Evolutionary conservation across 1,140 invertebrate genomes (phyloP).

Genomic region (Zeugodacus cucurbitae): DNA sequence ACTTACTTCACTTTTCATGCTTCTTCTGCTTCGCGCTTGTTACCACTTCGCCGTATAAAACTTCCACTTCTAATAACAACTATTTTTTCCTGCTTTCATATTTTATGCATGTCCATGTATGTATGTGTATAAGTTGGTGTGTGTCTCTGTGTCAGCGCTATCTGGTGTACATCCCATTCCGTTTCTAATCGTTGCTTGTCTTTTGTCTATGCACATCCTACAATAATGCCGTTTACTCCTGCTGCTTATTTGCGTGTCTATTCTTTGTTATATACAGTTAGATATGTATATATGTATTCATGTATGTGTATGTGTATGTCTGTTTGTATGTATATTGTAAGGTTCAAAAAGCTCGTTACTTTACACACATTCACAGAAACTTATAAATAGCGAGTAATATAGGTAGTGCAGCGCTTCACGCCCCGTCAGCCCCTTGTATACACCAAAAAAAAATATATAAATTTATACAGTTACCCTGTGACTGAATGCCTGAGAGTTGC

Average conservation of each 20-base stretch:
- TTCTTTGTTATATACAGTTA: background rate
- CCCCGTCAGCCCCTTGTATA: background rate
- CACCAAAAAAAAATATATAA: background rate
- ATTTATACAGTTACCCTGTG: background rate
- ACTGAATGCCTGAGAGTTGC: constrained; percentile 27
- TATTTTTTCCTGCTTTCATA: too few relatives aligned
- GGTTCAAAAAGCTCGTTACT: background rate
- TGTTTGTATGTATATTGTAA: background rate
- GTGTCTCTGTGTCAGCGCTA: background rate
- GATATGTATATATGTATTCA: background rate
- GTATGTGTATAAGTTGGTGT: background rate
- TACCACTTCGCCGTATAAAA: background rate
- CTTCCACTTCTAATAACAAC: background rate
- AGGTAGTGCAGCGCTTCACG: background rate
- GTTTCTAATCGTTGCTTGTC: background rate
- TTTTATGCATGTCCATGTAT: background rate
- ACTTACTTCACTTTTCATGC: background rate
- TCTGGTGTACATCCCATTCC: background rate
- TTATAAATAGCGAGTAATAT: background rate
- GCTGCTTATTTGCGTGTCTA: background rate
- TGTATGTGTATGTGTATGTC: background rate
- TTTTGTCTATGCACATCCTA: background rate
- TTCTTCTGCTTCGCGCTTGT: background rate
- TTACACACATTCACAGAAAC: background rate
- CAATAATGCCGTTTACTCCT: background rate